Conservation (phyloP, 2,797 vertebrate genomes). For the Bradypus variegatus region DNA sequence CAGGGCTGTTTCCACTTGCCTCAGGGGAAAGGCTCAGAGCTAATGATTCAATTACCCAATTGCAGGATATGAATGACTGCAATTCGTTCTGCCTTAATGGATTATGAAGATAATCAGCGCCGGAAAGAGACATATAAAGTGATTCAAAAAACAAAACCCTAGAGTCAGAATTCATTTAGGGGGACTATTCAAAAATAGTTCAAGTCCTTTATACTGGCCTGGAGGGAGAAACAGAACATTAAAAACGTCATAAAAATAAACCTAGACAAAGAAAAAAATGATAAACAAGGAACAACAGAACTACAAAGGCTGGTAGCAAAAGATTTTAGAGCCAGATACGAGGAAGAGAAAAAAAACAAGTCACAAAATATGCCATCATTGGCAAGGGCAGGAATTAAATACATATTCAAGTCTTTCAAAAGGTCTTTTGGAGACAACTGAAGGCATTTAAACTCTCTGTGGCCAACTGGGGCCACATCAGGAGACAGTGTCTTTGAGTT, state of each 20-base stretch:
- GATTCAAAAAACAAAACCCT: constrained; percentile 8
- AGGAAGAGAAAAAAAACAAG: constrained; percentile 57
- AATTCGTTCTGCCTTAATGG: constrained; percentile 43
- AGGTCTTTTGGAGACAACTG: constrained; percentile 64
- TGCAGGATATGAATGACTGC: constrained; percentile 49
- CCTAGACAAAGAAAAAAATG: constrained; percentile 63
- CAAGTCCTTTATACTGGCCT: constrained; percentile 75
- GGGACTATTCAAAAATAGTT: constrained; percentile 60
- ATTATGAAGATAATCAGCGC: constrained; percentile 62
- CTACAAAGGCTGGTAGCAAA: constrained; percentile 63
- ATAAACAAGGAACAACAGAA: constrained; percentile 65
- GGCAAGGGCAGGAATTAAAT: constrained; percentile 70
- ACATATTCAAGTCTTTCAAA: constrained; percentile 77
- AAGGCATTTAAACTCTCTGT: constrained; percentile 61
- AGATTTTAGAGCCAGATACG: constrained; percentile 60
- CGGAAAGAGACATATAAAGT: constrained; percentile 54
- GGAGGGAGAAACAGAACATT: constrained; percentile 66
- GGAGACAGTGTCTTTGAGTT: constrained; percentile 80
- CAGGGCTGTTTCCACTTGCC: constrained; percentile 48
- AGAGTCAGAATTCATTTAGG: constrained; percentile 55
- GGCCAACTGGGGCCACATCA: constrained; percentile 69
- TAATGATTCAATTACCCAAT: constrained; percentile 50
- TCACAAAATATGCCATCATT: constrained; percentile 63
- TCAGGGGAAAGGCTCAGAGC: constrained; percentile 45
- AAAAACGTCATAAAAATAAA: constrained; percentile 48